Conservation (phyloP, 2,113 vertebrate species). For the Oostethus manadensis region DNA sequence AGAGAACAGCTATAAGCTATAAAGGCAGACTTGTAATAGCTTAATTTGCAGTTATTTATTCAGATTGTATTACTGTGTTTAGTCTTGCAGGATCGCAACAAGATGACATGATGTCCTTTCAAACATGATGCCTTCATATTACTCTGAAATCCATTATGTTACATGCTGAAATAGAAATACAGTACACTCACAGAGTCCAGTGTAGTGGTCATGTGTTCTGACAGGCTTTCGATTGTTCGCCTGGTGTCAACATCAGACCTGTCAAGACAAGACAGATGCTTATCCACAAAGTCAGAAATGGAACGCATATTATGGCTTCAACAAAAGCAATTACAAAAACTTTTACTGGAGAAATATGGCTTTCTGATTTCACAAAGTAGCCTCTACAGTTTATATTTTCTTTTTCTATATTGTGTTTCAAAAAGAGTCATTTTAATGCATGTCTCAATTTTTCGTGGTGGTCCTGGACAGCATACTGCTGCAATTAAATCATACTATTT, state of each 20-base stretch:
- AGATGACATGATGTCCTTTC: slow-evolving; percentile 4
- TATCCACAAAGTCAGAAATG: neutral
- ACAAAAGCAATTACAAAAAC: too few relatives aligned
- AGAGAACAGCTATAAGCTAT: too few relatives aligned
- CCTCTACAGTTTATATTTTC: slow-evolving; percentile 4
- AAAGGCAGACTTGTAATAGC: too few relatives aligned
- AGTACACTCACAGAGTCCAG: slow-evolving; percentile 77
- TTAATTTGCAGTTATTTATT: too few relatives aligned
- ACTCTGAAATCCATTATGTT: slow-evolving; percentile 7
- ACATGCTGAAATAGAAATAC: slow-evolving; percentile 12
- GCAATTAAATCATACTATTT: neutral
- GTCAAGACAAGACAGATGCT: slow-evolving; percentile 27
- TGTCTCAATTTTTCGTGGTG: too few relatives aligned
- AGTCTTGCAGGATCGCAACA: slow-evolving; percentile 3
- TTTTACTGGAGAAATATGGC: slow-evolving; percentile 31
- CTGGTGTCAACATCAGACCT: slow-evolving; percentile 86
- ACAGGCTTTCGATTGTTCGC: slow-evolving; percentile 77
- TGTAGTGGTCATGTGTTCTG: slow-evolving; percentile 70
- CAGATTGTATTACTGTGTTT: slow-evolving; percentile 1
- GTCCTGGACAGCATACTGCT: slow-evolving; percentile 2
- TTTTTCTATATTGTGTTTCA: too few relatives aligned
- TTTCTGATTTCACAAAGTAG: slow-evolving; percentile 16
- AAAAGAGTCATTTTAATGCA: too few relatives aligned
- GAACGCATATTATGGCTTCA: neutral
- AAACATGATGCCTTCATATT: slow-evolving; percentile 5